Base-by-base conservation (phyloP, 2,888 invertebrate genomes). In the Lucinisca nassula region DNA sequence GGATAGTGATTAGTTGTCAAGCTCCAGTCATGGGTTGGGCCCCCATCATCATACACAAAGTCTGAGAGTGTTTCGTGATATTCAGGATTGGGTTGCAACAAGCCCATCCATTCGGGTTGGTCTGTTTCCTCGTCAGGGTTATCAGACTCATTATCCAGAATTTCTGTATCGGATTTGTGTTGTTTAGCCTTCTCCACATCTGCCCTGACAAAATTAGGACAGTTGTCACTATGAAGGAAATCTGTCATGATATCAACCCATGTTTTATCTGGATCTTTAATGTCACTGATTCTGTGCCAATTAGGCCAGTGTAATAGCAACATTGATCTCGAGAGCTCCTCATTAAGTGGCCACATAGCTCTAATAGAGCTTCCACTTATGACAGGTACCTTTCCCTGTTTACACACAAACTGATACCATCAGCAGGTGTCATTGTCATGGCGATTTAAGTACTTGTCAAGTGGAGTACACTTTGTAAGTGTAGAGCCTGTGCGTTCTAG, bases 281-380 rank as follows among this genome's bases (percentile, higher is more conserved):
- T 90, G 37, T 92, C 91, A 49, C 32, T 21, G 10, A 92, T 30
- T 45, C 61, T 79, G 21, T 87, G 21, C 92, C 88, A 92, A 40
- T 89, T 88, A 24, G 90, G 91, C 78, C 85, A 89, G 72, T 91
- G 90, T 27, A 92, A 45, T 12, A 90, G 49, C 10, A 92, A 83
- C 79, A 67, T 81, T 51, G 51, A 14, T 67, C 49, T 14, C 82
- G 72, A 61, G 82, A 86, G 75, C 87, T 84, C 51, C 74, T 91
- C 91, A 27, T 51, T 6, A 0, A 90, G 73, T 14, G 90, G 92
- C 87, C 90, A 91, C 32, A 73, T 40, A 40, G 90, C 90, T 38
- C 49, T 17, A 6, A 27, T 61, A 14, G n/a, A 37, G 24, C 27
- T 21, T 6, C 82, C 73, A 74, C 51, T 51, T 12, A 51, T n/a